phyloP scores from a whole-genome alignment of 2,888 invertebrate genomes.

The Notodonta ziczac region DNA sequence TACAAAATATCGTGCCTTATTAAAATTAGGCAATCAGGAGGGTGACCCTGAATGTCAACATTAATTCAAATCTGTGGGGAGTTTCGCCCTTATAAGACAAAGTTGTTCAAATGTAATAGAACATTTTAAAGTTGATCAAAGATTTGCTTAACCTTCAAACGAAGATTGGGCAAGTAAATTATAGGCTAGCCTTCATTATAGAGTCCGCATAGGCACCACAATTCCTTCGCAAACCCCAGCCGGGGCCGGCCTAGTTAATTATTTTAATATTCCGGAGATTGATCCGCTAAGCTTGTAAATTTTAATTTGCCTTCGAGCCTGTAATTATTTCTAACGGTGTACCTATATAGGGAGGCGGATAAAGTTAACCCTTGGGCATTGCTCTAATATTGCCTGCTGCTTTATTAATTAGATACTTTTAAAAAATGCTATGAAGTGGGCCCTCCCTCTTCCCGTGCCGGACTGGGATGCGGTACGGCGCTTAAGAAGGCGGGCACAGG shows the following conservation, averaged over 20 bases:
- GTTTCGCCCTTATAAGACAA: background rate
- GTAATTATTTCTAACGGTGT: conserved; percentile 38
- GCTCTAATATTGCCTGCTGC: no score
- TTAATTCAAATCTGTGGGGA: background rate
- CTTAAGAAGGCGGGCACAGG: no score
- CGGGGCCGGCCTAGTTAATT: conserved; percentile 35
- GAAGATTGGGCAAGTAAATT: background rate
- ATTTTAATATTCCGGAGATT: conserved; percentile 58
- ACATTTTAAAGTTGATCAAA: background rate
- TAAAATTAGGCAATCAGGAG: no score
- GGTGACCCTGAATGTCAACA: no score
- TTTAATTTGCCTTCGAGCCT: conserved; percentile 42
- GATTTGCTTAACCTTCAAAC: background rate
- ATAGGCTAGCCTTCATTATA: conserved; percentile 2
- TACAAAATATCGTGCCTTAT: no score
- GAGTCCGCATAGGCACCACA: conserved; percentile 23
- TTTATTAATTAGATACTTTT: no score
- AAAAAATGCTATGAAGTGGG: no score
- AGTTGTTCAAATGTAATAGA: background rate
- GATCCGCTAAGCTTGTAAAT: conserved; percentile 48
- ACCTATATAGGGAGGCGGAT: background rate
- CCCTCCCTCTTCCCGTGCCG: no score
- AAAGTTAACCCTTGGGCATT: no score
- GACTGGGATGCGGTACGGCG: no score
- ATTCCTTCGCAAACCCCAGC: conserved; percentile 17